Conservation (phyloP, 1,140 invertebrate species). For the Hyles vespertilio region DNA sequence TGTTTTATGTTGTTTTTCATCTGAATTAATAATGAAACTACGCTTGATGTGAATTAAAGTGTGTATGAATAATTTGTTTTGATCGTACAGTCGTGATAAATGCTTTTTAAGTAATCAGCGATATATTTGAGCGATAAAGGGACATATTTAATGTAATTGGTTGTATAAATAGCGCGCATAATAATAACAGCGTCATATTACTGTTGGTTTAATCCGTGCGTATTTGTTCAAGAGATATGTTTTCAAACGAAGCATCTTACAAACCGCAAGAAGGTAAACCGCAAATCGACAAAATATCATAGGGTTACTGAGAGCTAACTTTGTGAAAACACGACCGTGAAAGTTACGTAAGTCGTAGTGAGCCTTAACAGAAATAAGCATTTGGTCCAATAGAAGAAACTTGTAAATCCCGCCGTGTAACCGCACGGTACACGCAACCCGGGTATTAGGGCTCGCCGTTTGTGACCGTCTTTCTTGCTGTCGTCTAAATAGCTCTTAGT, state of each 20-base stretch:
- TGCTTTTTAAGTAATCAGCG: too few relatives aligned
- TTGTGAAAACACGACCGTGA: constrained; percentile 30
- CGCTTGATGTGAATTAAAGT: too few relatives aligned
- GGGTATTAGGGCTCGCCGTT: constrained; percentile 45
- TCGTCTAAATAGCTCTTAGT: constrained; percentile 31
- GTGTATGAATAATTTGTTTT: too few relatives aligned
- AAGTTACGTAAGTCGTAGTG: constrained; percentile 51
- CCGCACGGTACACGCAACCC: constrained; percentile 55
- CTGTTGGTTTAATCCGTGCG: too few relatives aligned
- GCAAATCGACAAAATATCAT: constrained; percentile 35
- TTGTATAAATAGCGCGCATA: too few relatives aligned
- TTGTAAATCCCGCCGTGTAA: constrained; percentile 54
- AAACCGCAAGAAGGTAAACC: constrained; percentile 19
- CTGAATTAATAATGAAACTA: too few relatives aligned
- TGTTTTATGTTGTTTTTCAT: constrained; percentile 2
- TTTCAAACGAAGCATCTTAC: too few relatives aligned
- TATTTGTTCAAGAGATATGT: too few relatives aligned
- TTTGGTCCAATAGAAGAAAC: constrained; percentile 53
- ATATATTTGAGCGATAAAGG: too few relatives aligned
- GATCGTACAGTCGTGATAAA: too few relatives aligned
- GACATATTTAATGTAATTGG: too few relatives aligned
- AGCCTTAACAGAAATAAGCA: constrained; percentile 46
- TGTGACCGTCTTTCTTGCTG: constrained; percentile 27
- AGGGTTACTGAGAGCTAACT: constrained; percentile 30
- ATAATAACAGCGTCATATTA: too few relatives aligned